phyloP scores from a whole-genome alignment of 2,797 vertebrate species.

The Oreochromis mossambicus region DNA sequence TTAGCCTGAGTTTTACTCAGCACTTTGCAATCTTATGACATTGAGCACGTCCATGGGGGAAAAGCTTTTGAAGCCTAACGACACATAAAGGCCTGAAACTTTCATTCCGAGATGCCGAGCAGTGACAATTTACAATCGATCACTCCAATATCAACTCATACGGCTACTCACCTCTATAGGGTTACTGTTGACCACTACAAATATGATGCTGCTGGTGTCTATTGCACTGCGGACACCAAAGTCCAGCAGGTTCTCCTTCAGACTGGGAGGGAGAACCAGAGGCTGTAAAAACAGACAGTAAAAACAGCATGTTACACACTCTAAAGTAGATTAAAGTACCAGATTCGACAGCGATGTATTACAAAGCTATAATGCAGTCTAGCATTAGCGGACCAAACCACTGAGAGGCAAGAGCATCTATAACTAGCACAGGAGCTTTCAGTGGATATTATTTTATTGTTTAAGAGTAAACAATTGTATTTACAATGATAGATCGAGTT shows the following conservation, averaged over 20 bases:
- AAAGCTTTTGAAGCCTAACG: not conserved
- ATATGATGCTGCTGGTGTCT: conserved; percentile 88
- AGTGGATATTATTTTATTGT: not conserved
- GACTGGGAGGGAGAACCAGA: conserved; percentile 87
- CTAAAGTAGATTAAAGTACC: not conserved
- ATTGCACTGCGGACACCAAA: conserved; percentile 92
- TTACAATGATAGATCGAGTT: not conserved
- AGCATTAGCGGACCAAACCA: not conserved
- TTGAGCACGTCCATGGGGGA: rapidly evolving
- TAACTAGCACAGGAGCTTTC: not conserved
- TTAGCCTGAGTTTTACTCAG: not conserved
- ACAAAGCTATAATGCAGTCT: not conserved
- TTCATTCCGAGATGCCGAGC: not conserved
- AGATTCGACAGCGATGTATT: not conserved
- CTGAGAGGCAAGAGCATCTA: not conserved
- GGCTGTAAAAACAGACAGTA: conserved; percentile 71
- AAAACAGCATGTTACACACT: not conserved
- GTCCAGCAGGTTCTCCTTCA: conserved; percentile 88
- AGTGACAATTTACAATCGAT: not conserved
- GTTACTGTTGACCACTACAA: conserved; percentile 95
- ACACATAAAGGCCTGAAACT: not conserved
- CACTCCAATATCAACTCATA: not conserved
- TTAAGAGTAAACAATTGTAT: not conserved
- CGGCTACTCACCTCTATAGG: conserved; percentile 89
- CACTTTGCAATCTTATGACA: not conserved